Evolutionary conservation across 2,113 vertebrate species (phyloP), one percentile per base, ranked within the genome.

Genomic region (Tursiops truncatus): DNA sequence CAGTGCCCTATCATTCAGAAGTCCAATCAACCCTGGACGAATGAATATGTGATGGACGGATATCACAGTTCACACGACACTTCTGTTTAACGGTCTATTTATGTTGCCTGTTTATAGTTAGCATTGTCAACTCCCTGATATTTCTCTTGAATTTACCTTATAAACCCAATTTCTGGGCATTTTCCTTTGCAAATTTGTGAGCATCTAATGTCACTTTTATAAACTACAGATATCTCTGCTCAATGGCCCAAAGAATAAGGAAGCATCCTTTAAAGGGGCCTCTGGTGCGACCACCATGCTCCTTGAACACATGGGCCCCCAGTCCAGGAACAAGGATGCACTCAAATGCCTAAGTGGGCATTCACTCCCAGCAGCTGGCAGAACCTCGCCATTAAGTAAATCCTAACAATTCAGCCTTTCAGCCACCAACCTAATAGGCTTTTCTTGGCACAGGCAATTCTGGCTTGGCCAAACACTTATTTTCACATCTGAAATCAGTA

Each of bases 401-500:
- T 63, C 67, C 94, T 89, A 95, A 97, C 96, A 98, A 96, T 96
- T 82, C 92, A 85, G 86, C 65, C 97, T 98, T 97, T 97, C 94
- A 97, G 79, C 58, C 67, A 97, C 96, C 88, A 96, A 79, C 60
- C 95, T 95, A 97, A 98, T 95, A 87, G 95, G 94, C 93, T 96
- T 97, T 91, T 97, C 97, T 96, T 98, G 97, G 96, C 97, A 97
- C 26, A 2, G 92, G 47, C 65, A 17, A 44, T 47, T 31, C 60
- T 76, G 83, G 62, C 86, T 96, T 95, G 82, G 91, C 97, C 94
- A 90, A 92, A 86, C 41, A 94, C 68, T 94, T 96, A 63, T 84
- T 95, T 92, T 95, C 93, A 96, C 94, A 95, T 96, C 95, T 94
- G 84, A 91, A 95, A 93, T 96, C 47, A 86, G 83, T 65, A 87